Conservation (phyloP, 2,797 vertebrate species). For the Danio aesculapii region DNA sequence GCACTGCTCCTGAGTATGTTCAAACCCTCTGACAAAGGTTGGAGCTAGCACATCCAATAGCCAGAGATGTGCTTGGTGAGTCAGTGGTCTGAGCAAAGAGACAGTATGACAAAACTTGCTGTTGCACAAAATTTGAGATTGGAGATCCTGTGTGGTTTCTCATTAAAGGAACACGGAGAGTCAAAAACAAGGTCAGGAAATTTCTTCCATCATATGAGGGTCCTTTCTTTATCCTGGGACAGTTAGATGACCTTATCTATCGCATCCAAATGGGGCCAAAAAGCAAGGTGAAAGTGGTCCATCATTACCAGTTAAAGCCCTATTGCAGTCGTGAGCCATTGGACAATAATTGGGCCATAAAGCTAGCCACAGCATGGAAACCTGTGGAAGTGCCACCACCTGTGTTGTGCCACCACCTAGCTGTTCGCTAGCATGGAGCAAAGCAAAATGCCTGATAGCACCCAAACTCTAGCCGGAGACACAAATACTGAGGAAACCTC, state of each 20-base stretch:
- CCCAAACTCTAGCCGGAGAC: not conserved
- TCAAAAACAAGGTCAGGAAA: conserved; percentile 21
- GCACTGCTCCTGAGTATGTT: not conserved
- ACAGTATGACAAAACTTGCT: conserved; percentile 33
- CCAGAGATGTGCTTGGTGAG: conserved; percentile 10
- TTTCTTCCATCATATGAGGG: conserved; percentile 37
- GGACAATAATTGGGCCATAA: not conserved
- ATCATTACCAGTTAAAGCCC: not conserved
- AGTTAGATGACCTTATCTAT: conserved; percentile 31
- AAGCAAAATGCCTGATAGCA: not conserved
- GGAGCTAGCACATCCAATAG: conserved; percentile 14
- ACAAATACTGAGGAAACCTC: not conserved
- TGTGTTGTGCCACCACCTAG: not conserved
- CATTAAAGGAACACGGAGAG: conserved; percentile 14
- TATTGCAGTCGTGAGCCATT: not conserved
- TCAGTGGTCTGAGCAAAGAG: conserved; percentile 31
- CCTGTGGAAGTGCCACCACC: not conserved
- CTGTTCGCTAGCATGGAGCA: not conserved
- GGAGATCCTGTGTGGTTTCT: conserved; percentile 40
- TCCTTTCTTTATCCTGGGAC: conserved; percentile 37
- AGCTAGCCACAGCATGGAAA: not conserved
- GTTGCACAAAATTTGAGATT: not conserved
- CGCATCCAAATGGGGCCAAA: conserved; percentile 5
- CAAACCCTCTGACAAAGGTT: conserved; percentile 5
- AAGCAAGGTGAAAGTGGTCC: conserved; percentile 17